Evolutionary conservation across 2,888 invertebrate species (phyloP), one percentile per base, ranked within the genome.

Genomic region (Bellardia pandia): DNA sequence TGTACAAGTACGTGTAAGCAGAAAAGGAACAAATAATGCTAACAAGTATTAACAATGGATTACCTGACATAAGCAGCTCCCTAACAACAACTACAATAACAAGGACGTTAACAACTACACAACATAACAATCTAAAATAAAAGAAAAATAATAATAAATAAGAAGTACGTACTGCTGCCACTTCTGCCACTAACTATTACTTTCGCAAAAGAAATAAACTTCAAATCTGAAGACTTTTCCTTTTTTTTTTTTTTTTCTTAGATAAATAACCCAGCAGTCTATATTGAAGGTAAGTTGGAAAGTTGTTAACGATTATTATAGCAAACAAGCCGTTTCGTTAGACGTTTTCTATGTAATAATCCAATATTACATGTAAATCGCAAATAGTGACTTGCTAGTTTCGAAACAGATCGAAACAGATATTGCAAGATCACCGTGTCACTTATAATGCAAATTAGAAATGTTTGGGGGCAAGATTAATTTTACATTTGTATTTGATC

Each of bases 41-140:
- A 89, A 88, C 89, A 88, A 88, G 89, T 88, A 89, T 88, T 89
- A 89, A 89, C 89, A 89, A 89, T 88, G 88, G 89, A 89, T 89
- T 89, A 89, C 89, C 87, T 89, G 88, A 86, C 85, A 85, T 88
- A 86, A 87, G 79, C 79, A 81, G 81, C 80, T 85, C 74, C 68
- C 51, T 40, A 30, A 60, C 69, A 69, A 69, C 60, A 78, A 68
- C 2, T 9, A 23, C 13, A 72, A 71, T 14, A 69, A 69, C 45
- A 40, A 42, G 42, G 5, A 42, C 16, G 42, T 42, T 16, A 66
- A 66, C 64, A 14, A n/a, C 45, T 68, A 30, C 68, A 60, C 48
- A 62, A 75, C 64, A n/a, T 6, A 69, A 53, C 40, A 68, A 71
- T 79, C 53, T 56, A 33, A 85, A 66, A 60, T 68, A 69, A 69